These are phyloP conservation scores for Ganaspis sp. DNA, from an alignment of 1,140 invertebrate species.

Conservation along the genomic window DNA sequence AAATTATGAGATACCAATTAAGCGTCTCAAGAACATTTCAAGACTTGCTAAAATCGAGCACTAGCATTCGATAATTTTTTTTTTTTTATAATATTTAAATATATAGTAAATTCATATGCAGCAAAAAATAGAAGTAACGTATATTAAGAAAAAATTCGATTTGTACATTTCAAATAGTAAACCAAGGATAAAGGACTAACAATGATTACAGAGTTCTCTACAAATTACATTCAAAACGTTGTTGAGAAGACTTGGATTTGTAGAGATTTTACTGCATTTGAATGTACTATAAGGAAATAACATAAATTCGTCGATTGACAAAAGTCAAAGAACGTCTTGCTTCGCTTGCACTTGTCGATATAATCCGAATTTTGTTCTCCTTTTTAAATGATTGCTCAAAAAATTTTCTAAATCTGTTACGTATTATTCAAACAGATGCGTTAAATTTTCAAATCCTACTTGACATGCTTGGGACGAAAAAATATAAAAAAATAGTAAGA, in stretches of 20 bases:
- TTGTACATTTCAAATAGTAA: not conserved
- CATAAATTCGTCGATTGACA: not conserved
- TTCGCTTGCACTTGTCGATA: not conserved
- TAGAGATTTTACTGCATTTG: not conserved
- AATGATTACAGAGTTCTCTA: not conserved
- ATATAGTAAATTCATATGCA: slow-evolving; percentile 26
- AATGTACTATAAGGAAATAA: not conserved
- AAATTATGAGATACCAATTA: slow-evolving; percentile 66
- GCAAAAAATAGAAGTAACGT: slow-evolving; percentile 29
- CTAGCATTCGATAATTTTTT: slow-evolving; percentile 32
- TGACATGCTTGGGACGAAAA: too few species aligned
- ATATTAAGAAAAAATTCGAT: slow-evolving; percentile 38
- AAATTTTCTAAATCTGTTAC: too few species aligned
- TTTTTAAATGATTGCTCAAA: too few species aligned
- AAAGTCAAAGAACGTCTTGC: not conserved
- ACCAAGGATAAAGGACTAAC: not conserved
- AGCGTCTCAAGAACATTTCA: slow-evolving; percentile 51
- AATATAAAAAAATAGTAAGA: too few species aligned
- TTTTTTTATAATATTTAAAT: slow-evolving; percentile 33
- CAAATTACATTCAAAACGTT: not conserved
- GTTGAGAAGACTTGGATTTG: not conserved
- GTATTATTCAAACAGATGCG: too few species aligned
- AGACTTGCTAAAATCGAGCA: slow-evolving; percentile 27
- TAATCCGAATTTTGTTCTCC: too few species aligned
- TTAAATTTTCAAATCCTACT: too few species aligned